Evolutionary conservation across 2,888 invertebrate species (phyloP).

Genomic region (Bembecia ichneumoniformis): DNA sequence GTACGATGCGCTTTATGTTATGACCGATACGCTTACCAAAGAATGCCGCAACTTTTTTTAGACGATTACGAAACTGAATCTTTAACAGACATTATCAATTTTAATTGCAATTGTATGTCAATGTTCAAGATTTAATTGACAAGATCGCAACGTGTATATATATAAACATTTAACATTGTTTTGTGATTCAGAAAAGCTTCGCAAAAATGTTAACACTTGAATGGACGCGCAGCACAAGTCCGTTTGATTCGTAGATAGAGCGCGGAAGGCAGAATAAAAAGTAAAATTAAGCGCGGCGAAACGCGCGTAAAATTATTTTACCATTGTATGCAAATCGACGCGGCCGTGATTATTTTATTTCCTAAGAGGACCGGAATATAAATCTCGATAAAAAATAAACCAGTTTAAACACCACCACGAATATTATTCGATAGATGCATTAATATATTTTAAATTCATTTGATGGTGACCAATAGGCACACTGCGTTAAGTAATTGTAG

Average conservation of each 20-base stretch:
- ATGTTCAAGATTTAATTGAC: no score
- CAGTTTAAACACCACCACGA: conserved; percentile 29
- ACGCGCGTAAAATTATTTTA: conserved; percentile 74
- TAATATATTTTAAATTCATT: neutral
- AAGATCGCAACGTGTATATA: no score
- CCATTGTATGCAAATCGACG: conserved; percentile 72
- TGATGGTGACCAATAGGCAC: neutral
- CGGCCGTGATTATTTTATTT: conserved; percentile 71
- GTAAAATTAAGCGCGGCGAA: conserved; percentile 70
- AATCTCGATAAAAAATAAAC: conserved; percentile 62
- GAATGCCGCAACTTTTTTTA: neutral
- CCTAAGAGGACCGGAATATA: conserved; percentile 66
- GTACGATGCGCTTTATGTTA: conserved; percentile 34
- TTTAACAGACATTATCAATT: no score
- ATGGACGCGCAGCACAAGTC: conserved; percentile 46
- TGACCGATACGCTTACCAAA: conserved; percentile 9
- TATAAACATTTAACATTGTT: no score
- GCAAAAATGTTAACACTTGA: conserved; percentile 66
- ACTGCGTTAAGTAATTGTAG: no score
- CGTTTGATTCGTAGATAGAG: conserved; percentile 70
- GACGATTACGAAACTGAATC: neutral
- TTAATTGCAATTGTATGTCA: no score
- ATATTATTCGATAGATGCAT: conserved; percentile 49
- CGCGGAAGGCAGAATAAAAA: conserved; percentile 68
- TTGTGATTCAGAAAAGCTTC: conserved; percentile 17